A percentile compares a stretch with the other conserved stretches of the same genome.
phyloP scores from a whole-genome alignment of 2,797 vertebrate species.

The Coreius guichenoti region DNA sequence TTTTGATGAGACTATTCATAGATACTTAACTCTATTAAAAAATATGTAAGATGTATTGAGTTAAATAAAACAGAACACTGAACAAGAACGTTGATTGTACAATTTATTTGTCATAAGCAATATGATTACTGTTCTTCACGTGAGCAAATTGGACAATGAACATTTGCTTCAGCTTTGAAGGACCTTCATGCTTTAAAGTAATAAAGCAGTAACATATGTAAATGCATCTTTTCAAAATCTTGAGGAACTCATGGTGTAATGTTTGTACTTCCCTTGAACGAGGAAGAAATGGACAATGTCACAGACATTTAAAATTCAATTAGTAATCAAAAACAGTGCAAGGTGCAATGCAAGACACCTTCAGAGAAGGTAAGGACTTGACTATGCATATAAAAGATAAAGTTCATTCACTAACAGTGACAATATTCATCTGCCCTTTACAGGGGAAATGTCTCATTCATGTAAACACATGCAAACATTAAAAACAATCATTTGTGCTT shows the following conservation, averaged over 20 bases:
- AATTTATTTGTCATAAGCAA: conserved; percentile 36
- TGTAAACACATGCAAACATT: conserved; percentile 34
- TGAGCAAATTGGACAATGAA: background rate
- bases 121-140: background rate
- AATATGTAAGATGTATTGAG: background rate
- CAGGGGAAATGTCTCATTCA: conserved; percentile 9
- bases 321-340: background rate
- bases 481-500: background rate
- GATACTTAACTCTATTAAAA: background rate
- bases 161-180: background rate
- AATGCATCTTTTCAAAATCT: conserved; percentile 6
- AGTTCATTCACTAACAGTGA: conserved; percentile 32
- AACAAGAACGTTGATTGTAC: conserved; percentile 32
- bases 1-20: background rate
- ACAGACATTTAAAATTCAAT: conserved; percentile 28
- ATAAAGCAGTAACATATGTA: background rate
- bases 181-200: background rate
- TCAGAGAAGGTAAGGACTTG: background rate
- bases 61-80: background rate
- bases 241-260: background rate
- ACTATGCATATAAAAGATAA: too few relatives aligned
- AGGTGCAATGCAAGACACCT: background rate
- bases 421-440: conserved; percentile 1
- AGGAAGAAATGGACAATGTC: conserved; percentile 8
- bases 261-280: background rate